Evolutionary conservation across 2,888 invertebrate genomes (phyloP), one percentile per base, ranked within the genome.

Genomic region (Sycophila texana): DNA sequence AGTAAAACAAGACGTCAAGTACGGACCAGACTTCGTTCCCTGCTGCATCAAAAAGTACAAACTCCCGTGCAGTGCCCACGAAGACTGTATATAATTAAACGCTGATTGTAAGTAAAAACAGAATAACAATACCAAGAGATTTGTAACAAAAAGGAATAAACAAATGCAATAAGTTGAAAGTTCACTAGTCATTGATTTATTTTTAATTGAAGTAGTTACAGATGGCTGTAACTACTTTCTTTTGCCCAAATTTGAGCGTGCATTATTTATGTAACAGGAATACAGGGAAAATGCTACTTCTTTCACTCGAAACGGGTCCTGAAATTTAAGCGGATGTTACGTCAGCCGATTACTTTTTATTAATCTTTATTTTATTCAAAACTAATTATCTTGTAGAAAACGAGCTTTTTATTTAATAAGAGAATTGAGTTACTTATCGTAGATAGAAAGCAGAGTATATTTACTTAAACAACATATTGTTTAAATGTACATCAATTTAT

Each of bases 31-130:
- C 16, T 87, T 86, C 84, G 84, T 83, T 14, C 87, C 87, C 4
- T 87, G 87, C 58, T 89, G 89, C 75, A 83, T 88, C 13, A 85
- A 83, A 18, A 85, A 84, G 77, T 85, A 86, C 77, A 83, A 84
- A n/a, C 79, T 81, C 18, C 86, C 86, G 12, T 89, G 89, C 74
- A 53, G 80, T 4, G 74, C 77, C 20, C 89, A 89, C 71, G 75
- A 77, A 16, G 51, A 72, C 26, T 75, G 72, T 30, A 1, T 1
- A 60, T 60, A 49, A 60, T 16, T 47, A 22, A 26, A 26, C 5
- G 22, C 16, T 16, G 26, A 47, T 47, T 66, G 16, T 58, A 16
- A 39, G 1, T 3, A 60, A 71, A 58, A 18, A 58, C 20, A 60
- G 4, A 60, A 71, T 20, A 39, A 22, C 26, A 57, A 39, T 26